These are phyloP conservation scores for Schizotus pectinicornis DNA, from an alignment of 2,888 invertebrate genomes.

Conservation along the genomic window DNA sequence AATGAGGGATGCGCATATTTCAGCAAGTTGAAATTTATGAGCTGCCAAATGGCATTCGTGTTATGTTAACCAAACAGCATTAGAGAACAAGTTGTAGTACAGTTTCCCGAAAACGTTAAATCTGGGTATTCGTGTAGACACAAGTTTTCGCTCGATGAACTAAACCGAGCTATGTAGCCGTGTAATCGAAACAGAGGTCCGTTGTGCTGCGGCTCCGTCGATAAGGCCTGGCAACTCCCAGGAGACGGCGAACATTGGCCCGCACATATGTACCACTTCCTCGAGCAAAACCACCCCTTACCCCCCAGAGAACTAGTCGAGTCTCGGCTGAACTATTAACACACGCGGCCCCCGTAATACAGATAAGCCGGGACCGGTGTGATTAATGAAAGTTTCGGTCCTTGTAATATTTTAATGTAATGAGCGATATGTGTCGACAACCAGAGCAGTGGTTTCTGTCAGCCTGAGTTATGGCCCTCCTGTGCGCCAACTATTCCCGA, in stretches of 20 bases:
- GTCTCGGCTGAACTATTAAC: slow-evolving; percentile 53
- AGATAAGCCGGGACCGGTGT: slow-evolving; percentile 45
- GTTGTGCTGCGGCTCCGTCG: slow-evolving; percentile 52
- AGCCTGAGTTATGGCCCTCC: slow-evolving; percentile 31
- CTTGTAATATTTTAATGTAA: slow-evolving; percentile 47
- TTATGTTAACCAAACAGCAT: slow-evolving; percentile 44
- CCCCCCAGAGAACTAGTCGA: slow-evolving; percentile 45
- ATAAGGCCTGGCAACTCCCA: slow-evolving; percentile 55
- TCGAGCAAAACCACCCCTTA: slow-evolving; percentile 51
- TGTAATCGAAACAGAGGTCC: slow-evolving; percentile 57
- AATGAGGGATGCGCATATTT: no score
- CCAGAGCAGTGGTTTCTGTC: slow-evolving; percentile 33
- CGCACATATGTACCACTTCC: slow-evolving; percentile 58
- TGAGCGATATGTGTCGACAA: slow-evolving; percentile 42
- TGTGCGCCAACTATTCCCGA: slow-evolving; percentile 23
- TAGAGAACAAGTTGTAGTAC: slow-evolving; percentile 46
- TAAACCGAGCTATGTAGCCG: slow-evolving; percentile 55
- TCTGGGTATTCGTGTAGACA: slow-evolving; percentile 54
- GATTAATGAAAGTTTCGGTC: slow-evolving; percentile 46
- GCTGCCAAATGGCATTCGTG: slow-evolving; percentile 28
- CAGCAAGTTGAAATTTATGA: slow-evolving; percentile 18
- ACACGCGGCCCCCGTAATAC: slow-evolving; percentile 48
- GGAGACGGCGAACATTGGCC: slow-evolving; percentile 53
- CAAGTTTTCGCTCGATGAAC: slow-evolving; percentile 52
- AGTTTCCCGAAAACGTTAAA: slow-evolving; percentile 46